These are phyloP conservation scores for Hormiphora californensis DNA, from an alignment of 37 sponge, comb jelly and placozoan genomes.

Conservation along the genomic window DNA sequence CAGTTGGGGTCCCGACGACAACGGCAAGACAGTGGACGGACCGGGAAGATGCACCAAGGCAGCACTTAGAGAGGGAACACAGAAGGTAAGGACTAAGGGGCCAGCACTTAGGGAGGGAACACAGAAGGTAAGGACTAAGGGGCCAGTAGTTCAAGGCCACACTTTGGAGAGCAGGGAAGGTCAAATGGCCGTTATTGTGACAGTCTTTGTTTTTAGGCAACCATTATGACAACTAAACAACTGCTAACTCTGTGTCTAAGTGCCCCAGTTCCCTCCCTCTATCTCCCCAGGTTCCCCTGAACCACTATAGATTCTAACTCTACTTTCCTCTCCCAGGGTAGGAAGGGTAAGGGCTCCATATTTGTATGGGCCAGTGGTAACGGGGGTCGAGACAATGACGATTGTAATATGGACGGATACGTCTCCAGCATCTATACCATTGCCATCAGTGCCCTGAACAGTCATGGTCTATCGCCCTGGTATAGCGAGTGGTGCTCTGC, in stretches of 20 bases:
- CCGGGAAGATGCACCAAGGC: slow-evolving; percentile 80
- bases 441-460: slow-evolving; percentile 49
- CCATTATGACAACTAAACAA: no score
- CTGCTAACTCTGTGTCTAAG: no score
- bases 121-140: slow-evolving; percentile 55
- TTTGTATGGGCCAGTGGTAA: slow-evolving; percentile 61
- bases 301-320: no score
- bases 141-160: slow-evolving; percentile 71
- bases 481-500: slow-evolving; percentile 51
- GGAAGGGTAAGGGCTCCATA: slow-evolving; percentile 58
- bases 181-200: no score
- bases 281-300: no score
- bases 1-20: slow-evolving; percentile 96
- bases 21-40: slow-evolving; percentile 92
- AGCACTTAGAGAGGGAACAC: slow-evolving; percentile 72
- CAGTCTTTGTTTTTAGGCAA: no score
- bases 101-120: slow-evolving; percentile 74
- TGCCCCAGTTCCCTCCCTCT: no score
- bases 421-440: slow-evolving; percentile 59
- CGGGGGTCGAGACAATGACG: slow-evolving; percentile 54
- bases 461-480: slow-evolving; percentile 44
- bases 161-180: slow-evolving; percentile 53
- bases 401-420: slow-evolving; percentile 57
- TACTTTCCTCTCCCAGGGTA: slow-evolving; percentile 25
- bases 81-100: no score